Base-by-base conservation (phyloP, 2,797 vertebrate species). In the Acanthopagrus latus region DNA sequence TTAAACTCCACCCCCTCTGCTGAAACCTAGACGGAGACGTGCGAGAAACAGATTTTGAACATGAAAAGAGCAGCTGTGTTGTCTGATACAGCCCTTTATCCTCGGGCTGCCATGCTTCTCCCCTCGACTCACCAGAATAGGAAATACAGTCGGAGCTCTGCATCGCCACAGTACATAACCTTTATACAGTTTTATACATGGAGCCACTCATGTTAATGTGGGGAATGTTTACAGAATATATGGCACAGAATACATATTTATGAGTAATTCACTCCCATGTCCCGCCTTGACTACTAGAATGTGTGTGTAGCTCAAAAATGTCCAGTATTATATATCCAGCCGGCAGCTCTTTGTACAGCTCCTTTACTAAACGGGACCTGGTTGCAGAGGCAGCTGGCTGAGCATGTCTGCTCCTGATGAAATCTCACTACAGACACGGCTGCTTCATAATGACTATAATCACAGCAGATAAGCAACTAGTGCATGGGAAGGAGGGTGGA, bases 391-490 rank as follows among this genome's bases (percentile, higher is more conserved):
- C 92, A 94, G 91, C 89, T 92, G 90, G 90, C 86, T 88, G 91
- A 92, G 86, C 80, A 74, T 84, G 84, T 88, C 90, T 85, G 86
- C 71, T 80, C 80, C 82, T 85, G 89, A 90, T 88, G 89, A 92
- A 95, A 94, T 91, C 93, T 90, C 82, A 83, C 85, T 80, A 66
- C 87, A 92, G 91, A 94, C 90, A 88, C 82, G 89, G 85, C 91
- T 90, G 91, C 87, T 82, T 88, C 86, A 89, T 95, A 95, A 95
- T 95, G 94, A 94, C 93, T 95, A 93, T 94, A 95, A 95, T 95
- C 93, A 94, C 91, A 54, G 90, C 86, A 91, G 92, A 94, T 94
- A 94, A 95, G 94, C 92, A 94, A 93, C 92, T 92, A 93, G 92
- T 92, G 92, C 90, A 93, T 85, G 86, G 87, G 86, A 89, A 87